phyloP scores from a whole-genome alignment of 2,797 vertebrate genomes.

The Xiphorhynchus erythropygius region DNA sequence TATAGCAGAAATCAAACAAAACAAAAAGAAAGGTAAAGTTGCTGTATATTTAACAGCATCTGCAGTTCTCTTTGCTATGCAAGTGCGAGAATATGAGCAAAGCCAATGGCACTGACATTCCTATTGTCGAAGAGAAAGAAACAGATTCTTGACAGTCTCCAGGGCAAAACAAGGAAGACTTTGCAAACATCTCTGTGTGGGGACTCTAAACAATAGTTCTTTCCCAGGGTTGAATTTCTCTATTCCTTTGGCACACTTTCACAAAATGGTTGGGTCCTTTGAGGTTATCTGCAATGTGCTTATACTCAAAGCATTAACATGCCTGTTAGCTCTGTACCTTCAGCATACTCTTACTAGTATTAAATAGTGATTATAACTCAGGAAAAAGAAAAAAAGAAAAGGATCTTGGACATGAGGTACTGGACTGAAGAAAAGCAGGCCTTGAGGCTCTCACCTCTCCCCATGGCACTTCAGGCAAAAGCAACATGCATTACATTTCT shows the following conservation, averaged over 20 bases:
- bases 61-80: neutral
- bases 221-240: conserved; percentile 36
- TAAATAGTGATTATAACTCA: neutral
- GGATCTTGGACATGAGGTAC: neutral
- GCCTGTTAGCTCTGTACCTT: neutral
- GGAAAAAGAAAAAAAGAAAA: neutral
- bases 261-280: neutral
- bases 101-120: neutral
- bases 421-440: neutral
- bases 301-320: neutral
- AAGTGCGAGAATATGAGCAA: neutral
- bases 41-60: neutral
- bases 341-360: neutral
- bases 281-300: conserved; percentile 14
- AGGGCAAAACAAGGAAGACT: conserved; percentile 12
- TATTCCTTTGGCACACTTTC: conserved; percentile 7
- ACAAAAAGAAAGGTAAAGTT: neutral
- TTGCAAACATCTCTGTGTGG: neutral
- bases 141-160: conserved; percentile 19
- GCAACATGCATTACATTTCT: neutral
- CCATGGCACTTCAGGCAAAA: neutral
- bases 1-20: neutral
- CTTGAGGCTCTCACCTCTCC: neutral
- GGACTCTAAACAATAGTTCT: conserved; percentile 30
- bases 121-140: neutral